Base-by-base conservation (phyloP, 2,113 vertebrate genomes). In the Hippocampus abdominalis region DNA sequence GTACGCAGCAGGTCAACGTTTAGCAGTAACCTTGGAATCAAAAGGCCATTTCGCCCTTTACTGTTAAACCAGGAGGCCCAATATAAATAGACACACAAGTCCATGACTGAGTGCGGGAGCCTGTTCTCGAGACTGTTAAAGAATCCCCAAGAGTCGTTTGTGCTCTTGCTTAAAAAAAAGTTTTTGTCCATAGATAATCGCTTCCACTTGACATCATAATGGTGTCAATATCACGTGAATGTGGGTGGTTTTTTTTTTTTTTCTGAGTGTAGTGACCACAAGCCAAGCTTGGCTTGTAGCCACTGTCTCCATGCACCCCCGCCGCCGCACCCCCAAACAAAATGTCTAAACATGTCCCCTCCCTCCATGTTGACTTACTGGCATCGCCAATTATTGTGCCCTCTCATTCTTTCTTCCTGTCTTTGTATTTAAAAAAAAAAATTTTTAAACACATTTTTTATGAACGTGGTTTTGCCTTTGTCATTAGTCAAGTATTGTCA, bases 301-400 rank as follows among this genome's bases (percentile, higher is more conserved):
- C 9, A 23, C 51, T 2, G 8, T 53, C 8, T 53, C 51, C 18
- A 36, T 3, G 2, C 8, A 21, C 51, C 21, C 71, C 70, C 68
- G 78, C 49, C 20, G 71, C 72, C 70, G 79, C 77, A 44, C 64
- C 1, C 36, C 39, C 70, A 27, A 66, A 77, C 62, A 77, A 62
- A 68, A 54, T 63, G 89, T 76, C 70, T 0, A 21, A 29, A 80
- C 81, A 44, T 79, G 84, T 67, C 71, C 68, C 0, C 56, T 65
- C 62, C 42, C 2, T 81, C 51, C 63, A 2, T 39, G 64, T n/a
- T 54, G 51, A 54, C 51, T n/a, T 3, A 27, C 71, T 25, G 63
- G 66, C 27, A 70, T 9, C 20, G 1, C 51, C 20, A 21, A 51
- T 51, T 7, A 21, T 51, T 51, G 18, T 21, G 8, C 49, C 20